Conservation (phyloP, 2,797 vertebrate species). For the Meriones psammophilus region DNA sequence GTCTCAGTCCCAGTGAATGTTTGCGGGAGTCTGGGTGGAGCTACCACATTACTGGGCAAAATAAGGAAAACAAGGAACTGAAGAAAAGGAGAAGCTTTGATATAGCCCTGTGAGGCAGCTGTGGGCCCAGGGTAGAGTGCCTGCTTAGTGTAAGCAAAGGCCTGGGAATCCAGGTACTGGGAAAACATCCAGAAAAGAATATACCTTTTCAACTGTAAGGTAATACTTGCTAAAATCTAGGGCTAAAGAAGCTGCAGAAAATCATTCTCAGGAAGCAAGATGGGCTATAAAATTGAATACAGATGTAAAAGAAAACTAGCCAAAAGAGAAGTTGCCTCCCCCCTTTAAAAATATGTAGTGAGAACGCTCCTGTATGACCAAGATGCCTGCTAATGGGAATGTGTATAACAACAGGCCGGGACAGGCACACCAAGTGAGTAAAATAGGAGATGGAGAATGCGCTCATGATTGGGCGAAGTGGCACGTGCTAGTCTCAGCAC, state of each 20-base stretch:
- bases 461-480: rapidly evolving
- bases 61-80: background rate
- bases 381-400: background rate
- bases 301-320: background rate
- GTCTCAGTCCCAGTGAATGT: background rate
- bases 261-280: background rate
- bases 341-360: background rate
- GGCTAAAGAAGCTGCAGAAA: background rate
- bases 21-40: no score
- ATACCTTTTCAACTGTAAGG: background rate
- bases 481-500: no score
- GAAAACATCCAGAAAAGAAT: no score
- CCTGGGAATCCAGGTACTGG: background rate
- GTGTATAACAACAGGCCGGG: background rate
- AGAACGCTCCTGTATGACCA: background rate
- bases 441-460: background rate
- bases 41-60: background rate
- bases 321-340: background rate
- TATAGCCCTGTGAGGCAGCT: background rate
- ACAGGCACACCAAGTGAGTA: background rate
- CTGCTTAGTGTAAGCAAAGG: background rate
- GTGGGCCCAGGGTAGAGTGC: background rate
- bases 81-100: background rate
- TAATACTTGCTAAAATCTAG: background rate
- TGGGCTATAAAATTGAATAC: background rate